Evolutionary conservation across 1,140 invertebrate genomes (phyloP), one percentile per base, ranked within the genome.

Genomic region (Meloidogyne exigua): DNA sequence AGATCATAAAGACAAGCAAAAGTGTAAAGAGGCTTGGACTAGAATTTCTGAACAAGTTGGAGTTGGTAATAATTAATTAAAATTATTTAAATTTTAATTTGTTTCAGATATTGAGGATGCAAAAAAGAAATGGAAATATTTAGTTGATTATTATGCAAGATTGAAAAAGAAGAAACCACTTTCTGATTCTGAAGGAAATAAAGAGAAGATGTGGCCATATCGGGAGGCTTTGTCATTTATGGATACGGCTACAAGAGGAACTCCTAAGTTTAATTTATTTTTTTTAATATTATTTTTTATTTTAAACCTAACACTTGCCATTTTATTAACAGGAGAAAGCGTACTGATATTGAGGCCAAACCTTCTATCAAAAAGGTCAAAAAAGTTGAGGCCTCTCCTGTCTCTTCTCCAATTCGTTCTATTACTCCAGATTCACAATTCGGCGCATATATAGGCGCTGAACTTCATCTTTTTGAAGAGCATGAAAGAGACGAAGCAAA

Each of bases 121-220:
- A 68, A 68, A 68, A n/a, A 68, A 68, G 28, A 68, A 68, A 68
- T 68, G 66, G 66, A 68, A 68, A 68, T 68, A 68, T 68, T 42
- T 68, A 36, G 66, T 68, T 42, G 66, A 68, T 68, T 68, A 68
- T 42, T 68, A 68, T 42, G 66, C 66, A 36, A 32, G 66, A 68
- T 42, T 68, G n/a, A 68, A 68, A n/a, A 68, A 68, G 21, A 57
- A 57, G n/a, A 57, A 57, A 9, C 49, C 49, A 57, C 49, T 57
- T 57, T 57, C 49, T 57, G 49, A 57, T 57, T 57, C 49, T n/a
- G 49, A 57, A 57, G 49, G 49, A 57, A 57, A 9, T 12, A 57
- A 57, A 57, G 49, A 57, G 49, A 57, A n/a, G 49, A n/a, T 57
- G 49, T 57, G 49, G 49, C 49, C 49, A n/a, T 57, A 57, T 57